Evolutionary conservation across 92 coral and sea anemone genomes (phyloP), one percentile per base, ranked within the genome.

Genomic region (Muricea muricata): DNA sequence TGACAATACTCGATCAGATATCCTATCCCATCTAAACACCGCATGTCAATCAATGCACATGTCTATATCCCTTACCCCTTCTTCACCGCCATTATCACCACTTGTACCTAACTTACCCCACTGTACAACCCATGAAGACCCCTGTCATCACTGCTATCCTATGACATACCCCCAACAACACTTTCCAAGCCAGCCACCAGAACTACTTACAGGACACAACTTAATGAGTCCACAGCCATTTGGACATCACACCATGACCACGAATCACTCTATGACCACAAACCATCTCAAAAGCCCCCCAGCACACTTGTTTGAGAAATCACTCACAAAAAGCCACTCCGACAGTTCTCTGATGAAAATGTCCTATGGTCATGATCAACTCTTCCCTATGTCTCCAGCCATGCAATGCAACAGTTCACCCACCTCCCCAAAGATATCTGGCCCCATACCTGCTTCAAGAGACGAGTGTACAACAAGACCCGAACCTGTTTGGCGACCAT

Each of bases 11-110:
- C 85, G 84, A 52, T 63, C 90, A 13, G 90, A 76, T 50, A 85
- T 92, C 65, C 73, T 87, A 29, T 87, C 90, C 25, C 96, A 90
- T 57, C 57, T 92, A 11, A 87, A 80, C 65, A 79, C 48, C 54
- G 33, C 73, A 42, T 85, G 83, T 57, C 74, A 54, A 39, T 79
- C 86, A 46, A 66, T 72, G 48, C 48, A 69, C 78, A 68, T 60
- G 61, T 78, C 80, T 13, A 21, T 52, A 56, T 28, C 71, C 18
- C 33, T 15, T 18, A 17, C 50, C 12, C 28, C 83, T 24, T 21
- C 83, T 1, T 78, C 83, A 56, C 83, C 69, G 21, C 57, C 83
- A 4, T 20, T 78, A 57, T 78, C 83, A 40, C 71, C 83, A 35
- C 23, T 56, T 33, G 25, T 78, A 1, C 70, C 48, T 15, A 56